Evolutionary conservation across 2,113 vertebrate species (phyloP), one percentile per base, ranked within the genome.

Genomic region (Grantiella picta): DNA sequence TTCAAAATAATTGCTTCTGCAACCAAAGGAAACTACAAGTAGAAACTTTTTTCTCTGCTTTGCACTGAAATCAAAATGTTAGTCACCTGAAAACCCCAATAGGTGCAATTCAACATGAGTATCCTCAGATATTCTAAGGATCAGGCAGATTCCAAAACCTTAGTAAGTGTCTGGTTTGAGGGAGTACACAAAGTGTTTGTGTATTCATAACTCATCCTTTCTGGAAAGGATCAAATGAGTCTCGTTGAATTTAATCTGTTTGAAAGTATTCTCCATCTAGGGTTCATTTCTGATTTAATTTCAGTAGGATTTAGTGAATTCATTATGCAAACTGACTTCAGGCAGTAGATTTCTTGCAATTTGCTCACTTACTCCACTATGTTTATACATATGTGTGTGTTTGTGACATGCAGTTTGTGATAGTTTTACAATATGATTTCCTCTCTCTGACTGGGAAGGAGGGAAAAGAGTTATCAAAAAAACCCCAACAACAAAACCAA

Each of bases 281-380:
- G 35, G 47, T 70, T 90, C 33, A 81, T 71, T 95, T 88, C 54
- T 93, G 64, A 15, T 86, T 86, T 80, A 16, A 52, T 85, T 94
- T 77, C 87, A 60, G 38, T 36, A 70, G 52, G 36, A 80, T 83
- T 88, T 70, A 71, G 60, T 83, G 82, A 90, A 71, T 53, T 90
- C n/a, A 19, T 83, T 92, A 86, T 89, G 85, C 85, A 81, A 47
- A 90, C 52, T 83, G 69, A 86, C 57, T 88, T 77, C 60, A 90
- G 79, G 60, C 25, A 6, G 53, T 68, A 31, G 27, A 52, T 90
- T 86, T 12, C 2, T 93, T 83, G 31, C 52, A 70, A 71, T 75
- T 89, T 70, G 49, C 16, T 86, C 50, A 59, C 22, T 69, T 50
- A 79, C 13, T 84, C 36, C 38, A 22, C 47, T 88, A 5, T 80